Evolutionary conservation across 2,797 vertebrate genomes (phyloP).

Genomic region (Thalassophryne amazonica): DNA sequence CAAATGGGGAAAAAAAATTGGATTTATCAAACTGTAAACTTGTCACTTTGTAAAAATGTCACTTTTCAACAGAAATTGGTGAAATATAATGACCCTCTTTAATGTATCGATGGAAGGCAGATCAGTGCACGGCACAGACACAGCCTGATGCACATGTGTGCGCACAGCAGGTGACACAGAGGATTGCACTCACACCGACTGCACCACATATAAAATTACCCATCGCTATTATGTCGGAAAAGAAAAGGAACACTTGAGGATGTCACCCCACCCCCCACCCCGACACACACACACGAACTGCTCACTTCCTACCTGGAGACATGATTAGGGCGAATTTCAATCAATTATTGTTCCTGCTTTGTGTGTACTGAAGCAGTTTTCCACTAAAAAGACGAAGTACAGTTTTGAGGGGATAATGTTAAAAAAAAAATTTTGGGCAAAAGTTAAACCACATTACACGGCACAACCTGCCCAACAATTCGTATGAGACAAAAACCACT

Average conservation of each 20-base stretch:
- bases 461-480: conserved; percentile 9
- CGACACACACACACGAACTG: conserved; percentile 10
- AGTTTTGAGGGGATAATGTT: too few species aligned
- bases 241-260: conserved; percentile 42
- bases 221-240: conserved; percentile 51
- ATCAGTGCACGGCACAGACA: conserved; percentile 51
- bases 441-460: conserved; percentile 8
- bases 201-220: conserved; percentile 62
- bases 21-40: conserved; percentile 86
- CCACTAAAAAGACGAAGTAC: conserved; percentile 11
- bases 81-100: conserved; percentile 82
- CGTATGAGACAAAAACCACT: conserved; percentile 29
- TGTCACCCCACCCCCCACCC: conserved; percentile 19
- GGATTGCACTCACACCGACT: conserved; percentile 46
- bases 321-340: conserved; percentile 10
- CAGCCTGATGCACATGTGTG: conserved; percentile 35
- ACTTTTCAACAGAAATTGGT: conserved; percentile 73
- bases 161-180: conserved; percentile 53
- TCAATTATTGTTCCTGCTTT: neutral
- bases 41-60: conserved; percentile 84
- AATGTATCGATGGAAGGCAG: conserved; percentile 67
- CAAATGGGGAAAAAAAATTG: conserved; percentile 58
- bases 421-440: conserved; percentile 4
- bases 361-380: neutral
- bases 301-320: neutral